Evolutionary conservation across 2,888 invertebrate species (phyloP).

Genomic region (Leptinotarsa haldemani): DNA sequence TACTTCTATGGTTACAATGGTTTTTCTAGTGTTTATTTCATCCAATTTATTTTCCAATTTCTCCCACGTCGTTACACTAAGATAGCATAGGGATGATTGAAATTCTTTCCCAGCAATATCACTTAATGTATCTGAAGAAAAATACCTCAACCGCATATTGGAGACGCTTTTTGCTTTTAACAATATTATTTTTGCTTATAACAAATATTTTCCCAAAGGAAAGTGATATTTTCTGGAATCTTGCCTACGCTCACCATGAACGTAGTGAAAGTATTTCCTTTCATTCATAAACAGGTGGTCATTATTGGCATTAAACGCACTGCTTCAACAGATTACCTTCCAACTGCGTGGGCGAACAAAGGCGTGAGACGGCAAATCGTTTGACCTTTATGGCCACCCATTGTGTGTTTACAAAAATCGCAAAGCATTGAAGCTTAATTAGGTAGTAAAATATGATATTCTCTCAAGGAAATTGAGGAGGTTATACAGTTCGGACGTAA

Average conservation of each 20-base stretch:
- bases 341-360: background rate
- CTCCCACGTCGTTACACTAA: too few relatives aligned
- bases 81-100: too few relatives aligned
- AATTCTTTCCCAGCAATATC: too few relatives aligned
- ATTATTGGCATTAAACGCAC: slow-evolving; percentile 16
- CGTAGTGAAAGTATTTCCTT: slow-evolving; percentile 2
- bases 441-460: background rate
- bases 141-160: too few relatives aligned
- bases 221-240: background rate
- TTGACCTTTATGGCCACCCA: slow-evolving; percentile 1
- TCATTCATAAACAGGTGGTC: slow-evolving; percentile 13
- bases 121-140: too few relatives aligned
- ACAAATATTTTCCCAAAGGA: background rate
- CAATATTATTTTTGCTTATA: background rate
- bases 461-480: background rate
- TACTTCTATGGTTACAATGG: too few relatives aligned
- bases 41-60: too few relatives aligned
- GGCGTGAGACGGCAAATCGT: background rate
- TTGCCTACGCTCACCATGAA: background rate
- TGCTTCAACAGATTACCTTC: slow-evolving; percentile 9
- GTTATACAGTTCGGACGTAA: background rate
- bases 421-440: background rate
- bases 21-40: too few relatives aligned
- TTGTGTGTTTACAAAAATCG: background rate
- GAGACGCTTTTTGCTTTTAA: background rate